Evolutionary conservation across 2,888 invertebrate genomes (phyloP), one percentile per base, ranked within the genome.

Genomic region (Xestia ashworthii): DNA sequence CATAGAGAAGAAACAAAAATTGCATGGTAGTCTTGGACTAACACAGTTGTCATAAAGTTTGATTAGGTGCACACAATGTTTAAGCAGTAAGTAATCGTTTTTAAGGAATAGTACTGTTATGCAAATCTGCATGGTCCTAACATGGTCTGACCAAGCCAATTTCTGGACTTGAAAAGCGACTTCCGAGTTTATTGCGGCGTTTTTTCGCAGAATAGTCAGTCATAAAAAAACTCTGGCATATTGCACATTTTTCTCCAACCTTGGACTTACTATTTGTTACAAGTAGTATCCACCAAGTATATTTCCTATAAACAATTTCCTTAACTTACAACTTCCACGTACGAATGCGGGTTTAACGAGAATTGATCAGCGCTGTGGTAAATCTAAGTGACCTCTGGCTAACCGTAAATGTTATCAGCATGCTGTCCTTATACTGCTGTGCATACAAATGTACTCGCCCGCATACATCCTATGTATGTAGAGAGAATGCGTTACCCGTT

Each of bases 391-490:
- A 88, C 88, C 88, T 88, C 82, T 88, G 89, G 88, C 82, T 77
- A 88, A 81, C 86, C 72, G 74, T 81, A 80, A 82, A 79, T 75
- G 76, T 85, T 88, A 88, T 88, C 88, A 83, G 76, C 50, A n/a
- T 19, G 67, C 44, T 85, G 90, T 87, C 90, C 89, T 85, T 82
- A 86, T 82, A 78, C 83, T 38, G 32, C 68, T 38, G 69, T 87
- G 91, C 91, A 91, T 91, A 87, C 84, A 84, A 89, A 91, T 89
- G 84, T 87, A 73, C 44, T 62, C 68, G 25, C 87, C 88, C 87
- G 88, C 88, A 88, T 85, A 65, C 19, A 38, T 60, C 70, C 55
- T 66, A 25, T 25, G n/a, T 68, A 53, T 41, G 65, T 50, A 46
- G 53, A 77, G 73, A 53, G 72, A 82, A 87, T 86, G 46, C 64